A percentile compares a stretch with the other conserved stretches of the same genome.
Conservation (phyloP, 2,113 vertebrate species). For the Lathamus discolor region DNA sequence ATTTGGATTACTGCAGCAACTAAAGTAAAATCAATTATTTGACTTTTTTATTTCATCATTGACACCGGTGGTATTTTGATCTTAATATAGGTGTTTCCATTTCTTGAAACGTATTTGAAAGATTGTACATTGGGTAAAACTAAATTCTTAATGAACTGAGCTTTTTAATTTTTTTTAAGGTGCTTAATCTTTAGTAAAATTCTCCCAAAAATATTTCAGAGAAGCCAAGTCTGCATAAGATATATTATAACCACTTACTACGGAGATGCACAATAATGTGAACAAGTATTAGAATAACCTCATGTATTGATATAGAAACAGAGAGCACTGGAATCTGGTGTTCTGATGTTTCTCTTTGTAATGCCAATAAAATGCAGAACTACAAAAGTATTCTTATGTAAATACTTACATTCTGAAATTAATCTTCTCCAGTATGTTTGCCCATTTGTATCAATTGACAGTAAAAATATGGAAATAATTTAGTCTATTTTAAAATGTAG, state of each 20-base stretch:
- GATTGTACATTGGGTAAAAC: neutral
- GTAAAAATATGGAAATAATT: conserved; percentile 19
- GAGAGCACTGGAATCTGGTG: neutral
- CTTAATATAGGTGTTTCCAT: neutral
- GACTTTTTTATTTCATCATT: neutral
- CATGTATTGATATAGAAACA: neutral
- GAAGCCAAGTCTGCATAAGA: neutral
- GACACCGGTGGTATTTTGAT: neutral
- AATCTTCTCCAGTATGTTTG: neutral
- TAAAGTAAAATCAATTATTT: neutral
- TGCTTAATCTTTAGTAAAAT: neutral
- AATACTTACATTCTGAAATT: conserved; percentile 20
- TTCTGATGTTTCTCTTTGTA: neutral
- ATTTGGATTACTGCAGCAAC: neutral
- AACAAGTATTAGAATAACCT: neutral
- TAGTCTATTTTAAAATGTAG: neutral
- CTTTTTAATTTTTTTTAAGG: neutral
- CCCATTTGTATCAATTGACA: neutral
- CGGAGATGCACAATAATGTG: neutral
- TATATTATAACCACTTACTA: neutral
- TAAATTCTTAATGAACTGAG: neutral
- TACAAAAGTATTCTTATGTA: neutral
- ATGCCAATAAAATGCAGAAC: neutral
- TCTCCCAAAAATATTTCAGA: neutral
- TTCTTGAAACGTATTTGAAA: neutral